A percentile compares a stretch with the other conserved stretches of the same genome.
phyloP scores from a whole-genome alignment of 2,888 invertebrate genomes.

The Lasioglossum lativentre region DNA sequence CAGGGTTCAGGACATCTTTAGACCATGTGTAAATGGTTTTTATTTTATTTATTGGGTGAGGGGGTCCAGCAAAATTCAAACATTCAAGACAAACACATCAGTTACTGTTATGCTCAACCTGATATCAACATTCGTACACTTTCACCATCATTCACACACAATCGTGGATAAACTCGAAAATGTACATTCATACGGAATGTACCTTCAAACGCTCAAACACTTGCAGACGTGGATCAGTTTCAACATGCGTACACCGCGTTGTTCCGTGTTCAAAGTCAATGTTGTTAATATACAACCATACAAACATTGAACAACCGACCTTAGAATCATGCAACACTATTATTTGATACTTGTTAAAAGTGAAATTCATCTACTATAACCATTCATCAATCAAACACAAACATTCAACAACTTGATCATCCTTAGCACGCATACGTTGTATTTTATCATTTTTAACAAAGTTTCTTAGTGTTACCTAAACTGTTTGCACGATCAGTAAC shows the following conservation, averaged over 20 bases:
- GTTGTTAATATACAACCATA: too few relatives aligned
- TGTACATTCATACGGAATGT: too few relatives aligned
- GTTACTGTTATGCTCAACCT: not conserved
- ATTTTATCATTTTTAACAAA: not conserved
- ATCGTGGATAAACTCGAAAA: not conserved
- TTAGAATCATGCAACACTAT: not conserved
- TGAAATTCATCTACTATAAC: not conserved
- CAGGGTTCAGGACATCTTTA: not conserved
- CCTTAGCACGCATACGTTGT: too few relatives aligned
- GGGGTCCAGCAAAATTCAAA: not conserved
- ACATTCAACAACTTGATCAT: too few relatives aligned
- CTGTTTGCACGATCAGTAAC: not conserved
- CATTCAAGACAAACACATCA: not conserved
- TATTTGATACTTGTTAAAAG: not conserved
- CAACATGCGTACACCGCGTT: not conserved
- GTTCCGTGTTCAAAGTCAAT: not conserved
- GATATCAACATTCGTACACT: not conserved
- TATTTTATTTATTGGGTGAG: not conserved
- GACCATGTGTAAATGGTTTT: not conserved
- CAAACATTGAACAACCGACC: not conserved
- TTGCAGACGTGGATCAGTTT: not conserved
- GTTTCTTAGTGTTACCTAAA: not conserved
- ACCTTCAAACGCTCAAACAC: not conserved
- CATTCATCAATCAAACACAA: not conserved
- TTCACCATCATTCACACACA: not conserved